Conservation (phyloP, 1,140 invertebrate species). For the Macrotrachela quadricornifera region DNA sequence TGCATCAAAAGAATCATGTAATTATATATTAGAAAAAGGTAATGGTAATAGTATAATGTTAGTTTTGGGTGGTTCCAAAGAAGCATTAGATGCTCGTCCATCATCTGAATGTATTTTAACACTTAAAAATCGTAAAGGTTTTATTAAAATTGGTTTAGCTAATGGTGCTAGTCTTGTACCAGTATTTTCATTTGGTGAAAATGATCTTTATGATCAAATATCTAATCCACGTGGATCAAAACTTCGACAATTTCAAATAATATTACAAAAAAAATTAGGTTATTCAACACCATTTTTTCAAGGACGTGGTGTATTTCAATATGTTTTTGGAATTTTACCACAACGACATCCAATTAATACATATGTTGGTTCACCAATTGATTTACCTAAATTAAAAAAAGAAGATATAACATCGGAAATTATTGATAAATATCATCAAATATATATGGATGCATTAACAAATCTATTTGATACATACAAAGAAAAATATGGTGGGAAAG, state of each 20-base stretch:
- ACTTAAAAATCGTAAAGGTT: constrained; percentile 26
- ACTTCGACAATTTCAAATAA: constrained; percentile 45
- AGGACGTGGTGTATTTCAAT: constrained; percentile 68
- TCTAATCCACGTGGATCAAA: constrained; percentile 46
- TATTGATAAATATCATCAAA: neutral
- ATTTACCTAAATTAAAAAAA: too few species aligned
- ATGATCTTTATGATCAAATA: constrained; percentile 55
- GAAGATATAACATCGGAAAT: neutral
- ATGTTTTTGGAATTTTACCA: constrained; percentile 61
- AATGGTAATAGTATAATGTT: too few species aligned
- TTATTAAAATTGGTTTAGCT: constrained; percentile 25
- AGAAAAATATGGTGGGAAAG: constrained; percentile 1
- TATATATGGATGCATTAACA: neutral
- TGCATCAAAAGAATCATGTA: neutral
- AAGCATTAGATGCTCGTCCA: constrained; percentile 28
- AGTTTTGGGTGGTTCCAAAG: too few species aligned
- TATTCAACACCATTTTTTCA: constrained; percentile 54
- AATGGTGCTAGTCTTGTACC: constrained; percentile 50
- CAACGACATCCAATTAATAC: constrained; percentile 50
- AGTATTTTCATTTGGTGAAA: constrained; percentile 72
- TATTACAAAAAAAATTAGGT: constrained; percentile 43
- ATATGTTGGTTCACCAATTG: too few species aligned
- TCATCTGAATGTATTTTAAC: constrained; percentile 19
- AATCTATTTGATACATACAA: constrained; percentile 5
- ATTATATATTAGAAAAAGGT: constrained; percentile 1